Conservation (phyloP, 2,113 vertebrate species). For the Pelmatolapia mariae region DNA sequence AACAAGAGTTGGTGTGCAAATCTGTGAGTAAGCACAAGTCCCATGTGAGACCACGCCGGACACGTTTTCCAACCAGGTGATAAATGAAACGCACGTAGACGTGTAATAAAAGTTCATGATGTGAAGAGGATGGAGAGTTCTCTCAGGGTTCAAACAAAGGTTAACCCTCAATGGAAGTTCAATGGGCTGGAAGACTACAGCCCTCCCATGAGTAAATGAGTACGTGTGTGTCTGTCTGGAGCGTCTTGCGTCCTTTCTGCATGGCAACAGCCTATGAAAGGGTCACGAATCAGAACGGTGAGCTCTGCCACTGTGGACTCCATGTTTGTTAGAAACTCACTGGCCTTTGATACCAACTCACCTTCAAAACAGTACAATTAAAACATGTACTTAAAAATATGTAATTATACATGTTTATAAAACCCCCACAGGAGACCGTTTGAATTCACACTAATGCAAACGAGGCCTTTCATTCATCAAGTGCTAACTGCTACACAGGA, state of each 20-base stretch:
- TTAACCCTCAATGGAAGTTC: constrained; percentile 37
- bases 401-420: neutral
- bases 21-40: neutral
- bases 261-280: constrained; percentile 44
- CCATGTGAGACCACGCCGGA: neutral
- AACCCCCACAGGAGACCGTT: neutral
- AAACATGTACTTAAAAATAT: neutral
- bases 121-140: neutral
- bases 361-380: neutral
- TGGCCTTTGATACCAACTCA: neutral
- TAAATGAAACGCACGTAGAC: neutral
- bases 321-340: neutral
- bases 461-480: neutral
- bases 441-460: neutral
- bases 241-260: constrained; percentile 21
- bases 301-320: neutral
- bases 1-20: neutral
- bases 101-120: neutral
- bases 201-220: neutral
- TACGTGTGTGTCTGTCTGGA: neutral
- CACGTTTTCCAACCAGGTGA: neutral
- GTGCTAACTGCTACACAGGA: neutral
- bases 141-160: constrained; percentile 47
- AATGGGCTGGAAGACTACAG: constrained; percentile 37
- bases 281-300: constrained; percentile 15